Evolutionary conservation across 2,113 vertebrate species (phyloP), one percentile per base, ranked within the genome.

Genomic region (Rana temporaria): DNA sequence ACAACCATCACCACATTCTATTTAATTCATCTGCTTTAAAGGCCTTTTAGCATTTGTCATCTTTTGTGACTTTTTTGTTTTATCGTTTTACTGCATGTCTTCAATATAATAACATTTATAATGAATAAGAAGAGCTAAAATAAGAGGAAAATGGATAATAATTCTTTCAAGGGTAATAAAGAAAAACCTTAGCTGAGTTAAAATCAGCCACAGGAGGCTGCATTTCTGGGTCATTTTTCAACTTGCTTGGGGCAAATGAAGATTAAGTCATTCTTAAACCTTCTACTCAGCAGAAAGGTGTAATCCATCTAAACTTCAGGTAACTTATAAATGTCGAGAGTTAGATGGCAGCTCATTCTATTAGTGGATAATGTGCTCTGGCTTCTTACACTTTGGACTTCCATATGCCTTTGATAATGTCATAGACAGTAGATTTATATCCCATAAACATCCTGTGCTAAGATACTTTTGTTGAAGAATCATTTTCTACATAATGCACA

Each of bases 191-290:
- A 87, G 86, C 87, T 87, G 89, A 89, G 84, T 82, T 90, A 85
- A 90, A 90, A 91, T 90, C 87, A 90, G 86, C 88, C 88, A 88
- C 87, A 91, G 87, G 79, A 91, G 89, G 86, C 84, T 90, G 84
- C 84, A 88, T 90, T 83, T 87, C 89, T 91, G 89, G 88, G 89
- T 90, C 90, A 87, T 90, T 92, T 89, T 88, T 89, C 85, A 87
- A 87, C 88, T 79, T 90, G 89, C 87, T 90, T 87, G 88, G 89
- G 89, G 88, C 88, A 92, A 90, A 89, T 91, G 88, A 86, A 91
- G 88, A 91, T 90, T 90, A 90, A 90, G 81, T 78, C 87, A 89
- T 90, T 87, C 87, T 90, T 92, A 89, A 85, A 82, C 79, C 88
- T 32, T 87, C 79, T 88, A 56, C 68, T 18, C 80, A 68, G 80